Evolutionary conservation across 2,888 invertebrate genomes (phyloP), one percentile per base, ranked within the genome.

Genomic region (Lasioglossum morio): DNA sequence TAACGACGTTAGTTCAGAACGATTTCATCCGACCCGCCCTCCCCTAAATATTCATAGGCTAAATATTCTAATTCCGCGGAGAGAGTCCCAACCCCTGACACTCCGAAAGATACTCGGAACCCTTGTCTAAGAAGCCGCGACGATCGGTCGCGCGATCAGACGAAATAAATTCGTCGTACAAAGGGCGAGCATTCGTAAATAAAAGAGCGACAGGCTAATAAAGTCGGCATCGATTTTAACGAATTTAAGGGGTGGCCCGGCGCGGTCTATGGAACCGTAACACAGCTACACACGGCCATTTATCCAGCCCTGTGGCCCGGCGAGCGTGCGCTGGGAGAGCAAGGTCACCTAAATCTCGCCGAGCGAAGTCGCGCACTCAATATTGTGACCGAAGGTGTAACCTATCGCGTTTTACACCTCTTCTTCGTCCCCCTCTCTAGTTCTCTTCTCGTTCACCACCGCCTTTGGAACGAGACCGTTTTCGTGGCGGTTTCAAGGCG

Each of bases 331-430:
- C 74, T 75, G 77, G 75, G 60, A 43, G 89, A 23, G 53, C 89
- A 84, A 84, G 93, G 90, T 93, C 93, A 92, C 91, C 91, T 93
- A 93, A 94, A 94, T 94, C 94, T 93, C 92, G 81, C 84, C 90
- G 90, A 86, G 87, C 92, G 91, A 92, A 92, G 92, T 94, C 91
- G 92, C 34, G 34, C 92, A 93, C 94, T 94, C 94, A 93, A 94
- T 94, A 94, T 94, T 94, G 94, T 93, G 94, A 94, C 93, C 93
- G 92, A 93, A 93, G 89, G 89, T 93, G 92, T 92, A 92, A 94
- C 91, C 91, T 92, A 94, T 94, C 92, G 92, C 91, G 87, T 92
- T 92, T 92, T 92, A 79, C 90, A 88, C 90, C 86, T 83, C 77
- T 76, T 66, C 77, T 37, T 46, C 72, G 63, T 72, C 46, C 72